Evolutionary conservation across 2,113 vertebrate genomes (phyloP).

Genomic region (Peucedramus taeniatus): DNA sequence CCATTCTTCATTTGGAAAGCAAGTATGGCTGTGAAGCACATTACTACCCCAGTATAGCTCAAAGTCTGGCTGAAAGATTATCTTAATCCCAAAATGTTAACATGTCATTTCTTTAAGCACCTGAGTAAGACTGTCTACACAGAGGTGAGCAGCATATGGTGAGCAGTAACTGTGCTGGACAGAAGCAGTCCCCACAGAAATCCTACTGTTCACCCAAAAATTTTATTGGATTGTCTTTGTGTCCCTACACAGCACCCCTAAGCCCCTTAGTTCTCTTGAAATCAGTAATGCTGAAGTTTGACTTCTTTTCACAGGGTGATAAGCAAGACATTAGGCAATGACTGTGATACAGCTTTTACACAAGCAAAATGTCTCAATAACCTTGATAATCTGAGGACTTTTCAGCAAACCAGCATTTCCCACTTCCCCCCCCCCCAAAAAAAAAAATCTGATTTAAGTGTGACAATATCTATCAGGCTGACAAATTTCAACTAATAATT

Average conservation of each 20-base stretch:
- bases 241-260: too few species aligned
- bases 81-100: not conserved
- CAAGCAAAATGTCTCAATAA: not conserved
- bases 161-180: not conserved
- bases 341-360: not conserved
- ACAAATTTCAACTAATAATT: not conserved
- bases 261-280: not conserved
- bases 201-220: not conserved
- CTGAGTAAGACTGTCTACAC: not conserved
- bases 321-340: not conserved
- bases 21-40: not conserved
- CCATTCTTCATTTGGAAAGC: not conserved
- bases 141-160: not conserved
- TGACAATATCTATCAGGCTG: not conserved
- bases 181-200: not conserved
- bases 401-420: not conserved
- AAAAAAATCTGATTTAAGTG: not conserved
- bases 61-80: not conserved
- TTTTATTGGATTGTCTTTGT: not conserved
- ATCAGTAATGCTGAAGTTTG: not conserved
- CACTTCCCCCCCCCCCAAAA: rapidly evolving
- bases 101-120: not conserved
- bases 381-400: not conserved
- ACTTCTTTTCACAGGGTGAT: not conserved
- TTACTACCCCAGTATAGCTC: not conserved